Evolutionary conservation across 2,888 invertebrate genomes (phyloP), one percentile per base, ranked within the genome.

Genomic region (Eupithecia dodoneata): DNA sequence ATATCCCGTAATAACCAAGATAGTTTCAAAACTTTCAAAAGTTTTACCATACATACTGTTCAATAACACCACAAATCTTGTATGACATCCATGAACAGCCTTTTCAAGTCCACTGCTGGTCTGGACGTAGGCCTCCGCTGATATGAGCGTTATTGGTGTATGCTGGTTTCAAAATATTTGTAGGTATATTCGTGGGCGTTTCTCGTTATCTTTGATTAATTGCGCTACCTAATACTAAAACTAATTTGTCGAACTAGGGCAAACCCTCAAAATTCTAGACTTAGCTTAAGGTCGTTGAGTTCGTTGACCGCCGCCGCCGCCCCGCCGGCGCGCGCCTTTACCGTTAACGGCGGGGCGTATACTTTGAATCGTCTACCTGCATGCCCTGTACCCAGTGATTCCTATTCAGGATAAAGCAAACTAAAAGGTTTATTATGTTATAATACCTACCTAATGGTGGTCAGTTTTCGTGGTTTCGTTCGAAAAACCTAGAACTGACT

Each of bases 201-300:
- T 30, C n/a, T 18, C 18, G 30, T 30, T 63, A 9, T n/a, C 18
- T 59, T 30, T 30, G 30, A 30, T 30, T 30, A 59, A 59, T 59
- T 10, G 63, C 30, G 10, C 30, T 10, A 66, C 42, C 63, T 6
- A 15, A 13, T 66, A 52, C n/a, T 52, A 6, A 15, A 41, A 69
- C 10, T 70, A 47, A 42, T 30, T 71, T 72, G 41, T 73, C 88
- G 88, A 93, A 90, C 86, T 93, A 86, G 94, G 91, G 82, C 91
- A 88, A 87, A 90, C 90, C 92, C 88, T 93, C 91, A 88, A 92
- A 93, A 90, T 90, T 92, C 89, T 93, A 92, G 92, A 91, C 90
- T 87, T 87, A 85, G 85, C 85, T 87, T 90, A 91, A 91, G 90
- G 91, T 91, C 90, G 89, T 83, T 80, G 87, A 87, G 93, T 89